Conservation (phyloP, 1,140 invertebrate species). For the Drosophila tristis region DNA sequence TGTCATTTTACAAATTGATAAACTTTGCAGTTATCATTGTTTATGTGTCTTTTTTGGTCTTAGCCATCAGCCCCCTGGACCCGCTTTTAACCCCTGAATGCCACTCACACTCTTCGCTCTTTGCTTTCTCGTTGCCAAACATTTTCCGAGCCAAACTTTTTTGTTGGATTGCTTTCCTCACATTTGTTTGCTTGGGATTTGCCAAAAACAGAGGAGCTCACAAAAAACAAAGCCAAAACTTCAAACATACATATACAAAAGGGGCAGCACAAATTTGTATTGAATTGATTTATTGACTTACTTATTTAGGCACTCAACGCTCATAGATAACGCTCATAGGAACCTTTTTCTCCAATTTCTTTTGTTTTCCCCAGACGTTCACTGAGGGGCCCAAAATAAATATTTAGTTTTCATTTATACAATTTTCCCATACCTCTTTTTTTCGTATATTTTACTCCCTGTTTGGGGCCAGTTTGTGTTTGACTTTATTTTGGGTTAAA, state of each 20-base stretch:
- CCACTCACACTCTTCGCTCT: not conserved
- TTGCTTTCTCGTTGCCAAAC: conserved; percentile 58
- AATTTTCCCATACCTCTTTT: conserved; percentile 40
- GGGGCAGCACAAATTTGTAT: conserved; percentile 75
- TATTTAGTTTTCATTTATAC: conserved; percentile 83
- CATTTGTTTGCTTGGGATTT: conserved; percentile 78
- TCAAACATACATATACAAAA: conserved; percentile 45
- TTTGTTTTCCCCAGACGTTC: conserved; percentile 51
- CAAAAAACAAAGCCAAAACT: conserved; percentile 48
- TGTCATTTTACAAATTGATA: conserved; percentile 80
- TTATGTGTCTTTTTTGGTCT: conserved; percentile 71
- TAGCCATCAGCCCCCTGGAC: conserved; percentile 37
- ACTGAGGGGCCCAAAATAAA: conserved; percentile 62
- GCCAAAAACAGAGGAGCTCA: conserved; percentile 38
- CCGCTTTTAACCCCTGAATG: not conserved
- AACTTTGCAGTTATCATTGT: conserved; percentile 79
- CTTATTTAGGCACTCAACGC: conserved; percentile 73
- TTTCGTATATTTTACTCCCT: conserved; percentile 24
- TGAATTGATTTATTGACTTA: conserved; percentile 83
- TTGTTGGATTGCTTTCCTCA: conserved; percentile 30
- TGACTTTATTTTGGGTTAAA: conserved; percentile 61
- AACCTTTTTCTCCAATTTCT: conserved; percentile 55
- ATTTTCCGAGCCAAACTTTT: conserved; percentile 46
- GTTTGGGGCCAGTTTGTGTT: conserved; percentile 47
- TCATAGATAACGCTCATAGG: conserved; percentile 63